These are phyloP conservation scores for Cremastinae sp. DNA, from an alignment of 2,888 invertebrate genomes.

Conservation along the genomic window DNA sequence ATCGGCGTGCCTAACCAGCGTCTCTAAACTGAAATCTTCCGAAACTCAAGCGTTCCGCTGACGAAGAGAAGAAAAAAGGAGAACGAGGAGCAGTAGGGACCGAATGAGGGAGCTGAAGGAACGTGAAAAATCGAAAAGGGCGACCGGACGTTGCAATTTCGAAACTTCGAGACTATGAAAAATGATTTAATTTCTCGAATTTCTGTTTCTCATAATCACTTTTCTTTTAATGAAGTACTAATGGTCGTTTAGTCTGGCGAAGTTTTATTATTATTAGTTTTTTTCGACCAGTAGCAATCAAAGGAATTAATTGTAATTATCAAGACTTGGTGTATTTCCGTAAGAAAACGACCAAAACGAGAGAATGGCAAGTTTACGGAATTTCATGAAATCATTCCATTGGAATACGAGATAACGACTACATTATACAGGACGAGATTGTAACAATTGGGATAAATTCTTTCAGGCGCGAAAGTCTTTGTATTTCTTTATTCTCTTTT, in stretches of 20 bases:
- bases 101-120: constrained; percentile 46
- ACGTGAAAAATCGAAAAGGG: constrained; percentile 6
- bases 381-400: constrained; percentile 36
- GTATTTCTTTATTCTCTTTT: constrained; percentile 8
- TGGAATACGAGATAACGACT: constrained; percentile 55
- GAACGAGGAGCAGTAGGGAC: not conserved
- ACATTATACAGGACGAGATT: constrained; percentile 40
- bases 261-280: constrained; percentile 25
- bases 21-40: constrained; percentile 53
- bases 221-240: not conserved
- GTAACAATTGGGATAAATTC: constrained; percentile 22
- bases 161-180: constrained; percentile 4
- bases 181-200: constrained; percentile 24
- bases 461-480: constrained; percentile 1
- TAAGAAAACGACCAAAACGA: constrained; percentile 9
- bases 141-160: constrained; percentile 47
- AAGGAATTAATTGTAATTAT: too few relatives aligned
- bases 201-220: not conserved
- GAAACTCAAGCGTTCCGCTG: constrained; percentile 20
- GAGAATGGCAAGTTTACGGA: constrained; percentile 1
- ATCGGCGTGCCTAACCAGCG: constrained; percentile 56
- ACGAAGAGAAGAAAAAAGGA: not conserved
- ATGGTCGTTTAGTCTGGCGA: too few relatives aligned
- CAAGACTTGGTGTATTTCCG: too few relatives aligned
- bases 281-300: too few relatives aligned